phyloP scores from a whole-genome alignment of 1,140 invertebrate species.

The Diorhabda elongata region DNA sequence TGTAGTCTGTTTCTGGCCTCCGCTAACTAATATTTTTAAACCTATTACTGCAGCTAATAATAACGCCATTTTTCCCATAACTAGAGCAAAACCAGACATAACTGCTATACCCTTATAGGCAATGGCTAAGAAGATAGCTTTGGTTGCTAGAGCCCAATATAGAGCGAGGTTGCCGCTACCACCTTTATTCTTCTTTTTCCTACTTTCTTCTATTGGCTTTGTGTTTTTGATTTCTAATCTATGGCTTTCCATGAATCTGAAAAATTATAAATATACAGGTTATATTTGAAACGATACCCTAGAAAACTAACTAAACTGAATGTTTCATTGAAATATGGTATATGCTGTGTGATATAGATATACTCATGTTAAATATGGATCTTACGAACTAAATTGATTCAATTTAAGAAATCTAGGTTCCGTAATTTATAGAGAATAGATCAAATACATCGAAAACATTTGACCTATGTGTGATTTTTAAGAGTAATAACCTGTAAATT shows the following conservation, averaged over 20 bases:
- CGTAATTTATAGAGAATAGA: no score
- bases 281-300: neutral
- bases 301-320: neutral
- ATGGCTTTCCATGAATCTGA: conserved; percentile 55
- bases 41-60: conserved; percentile 69
- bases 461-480: no score
- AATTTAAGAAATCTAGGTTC: no score
- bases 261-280: neutral
- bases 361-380: no score
- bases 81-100: conserved; percentile 34
- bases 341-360: neutral
- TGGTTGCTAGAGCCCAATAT: conserved; percentile 30
- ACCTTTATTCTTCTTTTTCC: conserved; percentile 27
- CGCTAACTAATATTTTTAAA: conserved; percentile 67
- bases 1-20: conserved; percentile 69
- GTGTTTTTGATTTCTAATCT: conserved; percentile 57
- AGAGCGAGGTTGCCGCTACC: conserved; percentile 5
- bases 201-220: conserved; percentile 33
- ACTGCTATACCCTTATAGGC: conserved; percentile 41
- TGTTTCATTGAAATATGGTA: neutral
- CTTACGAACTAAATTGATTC: no score
- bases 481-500: no score
- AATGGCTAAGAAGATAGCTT: conserved; percentile 40
- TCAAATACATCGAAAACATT: no score
- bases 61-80: conserved; percentile 37